Conservation (phyloP, 1,140 invertebrate genomes). For the Leptinotarsa defecta region DNA sequence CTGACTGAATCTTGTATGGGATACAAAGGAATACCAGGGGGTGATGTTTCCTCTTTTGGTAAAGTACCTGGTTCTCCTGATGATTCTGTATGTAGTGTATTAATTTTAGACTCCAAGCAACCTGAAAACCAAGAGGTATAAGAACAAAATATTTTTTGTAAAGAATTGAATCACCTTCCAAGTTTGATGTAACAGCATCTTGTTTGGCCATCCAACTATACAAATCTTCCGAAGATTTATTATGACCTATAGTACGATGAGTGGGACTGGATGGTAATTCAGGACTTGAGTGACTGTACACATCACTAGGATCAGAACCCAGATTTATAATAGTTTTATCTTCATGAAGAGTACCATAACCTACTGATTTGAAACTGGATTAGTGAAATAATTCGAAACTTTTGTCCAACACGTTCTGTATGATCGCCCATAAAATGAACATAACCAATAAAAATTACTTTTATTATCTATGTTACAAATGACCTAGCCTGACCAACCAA, state of each 20-base stretch:
- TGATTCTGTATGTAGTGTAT: conserved; percentile 64
- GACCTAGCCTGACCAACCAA: no score
- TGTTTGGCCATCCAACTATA: conserved; percentile 96
- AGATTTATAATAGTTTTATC: conserved; percentile 62
- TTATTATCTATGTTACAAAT: no score
- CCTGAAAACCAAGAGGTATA: conserved; percentile 22
- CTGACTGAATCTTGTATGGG: conserved; percentile 82
- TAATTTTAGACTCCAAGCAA: conserved; percentile 64
- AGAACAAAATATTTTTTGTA: background rate
- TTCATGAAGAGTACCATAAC: conserved; percentile 75
- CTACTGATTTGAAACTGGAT: conserved; percentile 52
- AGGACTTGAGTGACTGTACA: conserved; percentile 52
- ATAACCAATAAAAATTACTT: no score
- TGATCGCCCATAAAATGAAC: no score
- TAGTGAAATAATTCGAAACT: no score
- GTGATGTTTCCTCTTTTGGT: conserved; percentile 56
- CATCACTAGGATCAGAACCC: conserved; percentile 66
- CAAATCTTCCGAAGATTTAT: conserved; percentile 75
- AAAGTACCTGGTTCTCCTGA: conserved; percentile 53
- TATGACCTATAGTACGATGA: conserved; percentile 57
- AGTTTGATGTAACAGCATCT: conserved; percentile 60
- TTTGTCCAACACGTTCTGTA: no score
- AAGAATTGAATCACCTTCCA: conserved; percentile 34
- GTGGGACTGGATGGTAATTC: conserved; percentile 56
- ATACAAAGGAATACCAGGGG: conserved; percentile 64